Evolutionary conservation across 2,888 invertebrate genomes (phyloP).

Genomic region (Polia nebulosa): DNA sequence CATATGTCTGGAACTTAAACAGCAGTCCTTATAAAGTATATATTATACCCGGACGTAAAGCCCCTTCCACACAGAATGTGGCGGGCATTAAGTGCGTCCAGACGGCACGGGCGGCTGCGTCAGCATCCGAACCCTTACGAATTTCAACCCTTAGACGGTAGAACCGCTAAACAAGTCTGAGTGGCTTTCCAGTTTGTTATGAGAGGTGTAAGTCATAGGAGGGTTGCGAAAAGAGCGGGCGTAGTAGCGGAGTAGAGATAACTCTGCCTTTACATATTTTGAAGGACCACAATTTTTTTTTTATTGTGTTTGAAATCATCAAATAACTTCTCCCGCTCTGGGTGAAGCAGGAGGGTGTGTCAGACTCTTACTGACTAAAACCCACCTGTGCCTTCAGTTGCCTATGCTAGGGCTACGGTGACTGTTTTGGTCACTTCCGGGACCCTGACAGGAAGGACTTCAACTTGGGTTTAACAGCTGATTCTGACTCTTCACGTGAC

Average conservation of each 20-base stretch:
- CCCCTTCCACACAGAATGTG: constrained; percentile 62
- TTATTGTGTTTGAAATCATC: too few species aligned
- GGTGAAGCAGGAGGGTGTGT: too few species aligned
- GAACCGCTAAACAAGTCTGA: constrained; percentile 83
- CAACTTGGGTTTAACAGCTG: too few species aligned
- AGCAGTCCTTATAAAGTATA: constrained; percentile 53
- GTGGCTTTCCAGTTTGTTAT: constrained; percentile 72
- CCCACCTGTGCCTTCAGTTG: too few species aligned
- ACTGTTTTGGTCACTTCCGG: too few species aligned
- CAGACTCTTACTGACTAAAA: too few species aligned
- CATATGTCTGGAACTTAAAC: constrained; percentile 54
- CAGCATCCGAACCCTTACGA: constrained; percentile 76
- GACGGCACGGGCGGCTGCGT: constrained; percentile 76
- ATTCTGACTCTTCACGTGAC: too few species aligned
- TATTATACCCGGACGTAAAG: constrained; percentile 57
- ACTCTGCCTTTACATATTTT: not conserved
- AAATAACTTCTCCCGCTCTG: too few species aligned
- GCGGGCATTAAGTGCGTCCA: constrained; percentile 69
- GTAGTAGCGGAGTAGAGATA: not conserved
- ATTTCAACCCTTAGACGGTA: constrained; percentile 79
- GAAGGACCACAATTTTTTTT: too few species aligned
- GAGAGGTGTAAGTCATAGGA: constrained; percentile 65
- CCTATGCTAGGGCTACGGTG: too few species aligned
- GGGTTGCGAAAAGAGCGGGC: constrained; percentile 41
- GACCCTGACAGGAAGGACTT: too few species aligned